Conservation (phyloP, 2,797 vertebrate genomes). For the Monodelphis domestica region DNA sequence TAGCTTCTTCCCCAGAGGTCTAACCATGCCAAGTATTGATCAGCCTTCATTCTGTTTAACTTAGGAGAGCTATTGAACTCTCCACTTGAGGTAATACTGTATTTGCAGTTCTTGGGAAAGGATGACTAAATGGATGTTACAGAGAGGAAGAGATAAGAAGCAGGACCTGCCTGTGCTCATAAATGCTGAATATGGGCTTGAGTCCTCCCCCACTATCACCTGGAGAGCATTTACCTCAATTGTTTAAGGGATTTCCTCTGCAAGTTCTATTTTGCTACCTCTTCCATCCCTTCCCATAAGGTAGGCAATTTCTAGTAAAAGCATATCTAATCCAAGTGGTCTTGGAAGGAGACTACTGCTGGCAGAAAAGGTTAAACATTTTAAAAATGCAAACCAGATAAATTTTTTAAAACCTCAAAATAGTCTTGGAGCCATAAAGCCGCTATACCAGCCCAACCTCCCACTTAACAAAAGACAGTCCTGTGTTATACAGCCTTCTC, state of each 20-base stretch:
- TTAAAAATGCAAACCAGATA: constrained; percentile 83
- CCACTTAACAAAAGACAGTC: constrained; percentile 80
- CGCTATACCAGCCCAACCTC: constrained; percentile 67
- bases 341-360: constrained; percentile 50
- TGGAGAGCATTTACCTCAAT: constrained; percentile 42
- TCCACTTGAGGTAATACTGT: constrained; percentile 33
- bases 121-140: constrained; percentile 54
- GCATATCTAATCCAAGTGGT: constrained; percentile 10
- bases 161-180: not conserved
- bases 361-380: constrained; percentile 81
- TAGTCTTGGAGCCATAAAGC: constrained; percentile 76
- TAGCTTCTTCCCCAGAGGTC: constrained; percentile 50
- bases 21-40: constrained; percentile 32
- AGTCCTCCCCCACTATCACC: constrained; percentile 44
- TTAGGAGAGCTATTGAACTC: constrained; percentile 19
- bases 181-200: constrained; percentile 59
- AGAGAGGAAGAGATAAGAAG: not conserved
- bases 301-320: constrained; percentile 73
- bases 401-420: constrained; percentile 84
- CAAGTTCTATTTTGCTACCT: constrained; percentile 56
- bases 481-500: constrained; percentile 79
- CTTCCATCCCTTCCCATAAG: constrained; percentile 59
- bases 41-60: constrained; percentile 51
- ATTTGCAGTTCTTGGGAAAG: constrained; percentile 37
- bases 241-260: constrained; percentile 50